phyloP scores from a whole-genome alignment of 2,113 vertebrate genomes.

The Halcyon senegalensis region DNA sequence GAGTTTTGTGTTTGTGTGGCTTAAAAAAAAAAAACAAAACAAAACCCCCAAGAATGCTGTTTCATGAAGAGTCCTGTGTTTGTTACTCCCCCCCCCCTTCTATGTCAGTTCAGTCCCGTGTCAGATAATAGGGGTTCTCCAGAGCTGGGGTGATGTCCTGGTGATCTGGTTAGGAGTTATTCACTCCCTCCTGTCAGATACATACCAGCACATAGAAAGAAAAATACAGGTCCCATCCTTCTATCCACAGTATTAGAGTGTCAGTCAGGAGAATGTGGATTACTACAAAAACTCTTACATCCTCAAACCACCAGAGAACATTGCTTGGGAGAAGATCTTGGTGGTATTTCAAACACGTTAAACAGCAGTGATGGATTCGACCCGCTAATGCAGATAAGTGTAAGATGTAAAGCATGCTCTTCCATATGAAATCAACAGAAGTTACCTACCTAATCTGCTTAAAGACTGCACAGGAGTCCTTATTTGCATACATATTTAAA shows the following conservation, averaged over 20 bases:
- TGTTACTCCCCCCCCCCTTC: neutral
- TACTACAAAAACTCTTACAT: neutral
- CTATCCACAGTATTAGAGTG: neutral
- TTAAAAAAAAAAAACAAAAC: neutral
- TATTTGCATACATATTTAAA: neutral
- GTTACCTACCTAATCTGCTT: neutral
- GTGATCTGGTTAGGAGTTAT: neutral
- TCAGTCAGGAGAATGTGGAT: neutral
- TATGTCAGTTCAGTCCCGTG: accelerated
- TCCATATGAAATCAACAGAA: neutral
- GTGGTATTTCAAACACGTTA: neutral
- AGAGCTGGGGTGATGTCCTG: neutral
- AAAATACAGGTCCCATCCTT: neutral
- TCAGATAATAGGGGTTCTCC: neutral
- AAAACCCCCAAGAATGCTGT: neutral
- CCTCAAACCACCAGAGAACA: neutral
- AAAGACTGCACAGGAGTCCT: neutral
- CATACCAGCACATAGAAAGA: neutral
- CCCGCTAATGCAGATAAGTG: neutral
- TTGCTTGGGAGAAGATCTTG: accelerated
- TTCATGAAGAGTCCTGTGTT: neutral
- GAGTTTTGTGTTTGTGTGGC: neutral
- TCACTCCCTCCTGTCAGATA: neutral
- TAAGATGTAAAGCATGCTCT: neutral
- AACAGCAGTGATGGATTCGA: neutral